Percentiles rank a stretch among this genome's conserved stretches.
Evolutionary conservation across 2,113 vertebrate species (phyloP).

Genomic region (Egretta garzetta): DNA sequence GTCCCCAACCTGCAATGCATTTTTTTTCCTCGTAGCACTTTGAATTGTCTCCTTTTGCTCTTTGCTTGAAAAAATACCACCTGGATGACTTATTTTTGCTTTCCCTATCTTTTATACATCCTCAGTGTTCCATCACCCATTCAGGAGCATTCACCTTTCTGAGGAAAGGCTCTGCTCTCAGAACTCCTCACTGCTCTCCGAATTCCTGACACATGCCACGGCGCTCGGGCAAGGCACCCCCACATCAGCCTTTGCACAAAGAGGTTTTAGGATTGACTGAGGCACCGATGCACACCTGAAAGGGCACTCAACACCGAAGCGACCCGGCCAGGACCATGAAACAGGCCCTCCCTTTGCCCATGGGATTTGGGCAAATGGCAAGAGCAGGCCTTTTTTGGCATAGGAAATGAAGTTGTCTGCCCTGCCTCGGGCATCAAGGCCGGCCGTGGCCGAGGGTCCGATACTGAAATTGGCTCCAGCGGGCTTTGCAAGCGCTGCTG

Average conservation of each 20-base stretch:
- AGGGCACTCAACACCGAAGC: neutral
- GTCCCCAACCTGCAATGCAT: neutral
- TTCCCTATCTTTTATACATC: neutral
- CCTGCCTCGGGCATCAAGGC: neutral
- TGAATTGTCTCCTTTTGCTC: neutral
- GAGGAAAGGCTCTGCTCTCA: neutral
- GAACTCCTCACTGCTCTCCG: neutral
- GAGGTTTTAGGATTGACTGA: neutral
- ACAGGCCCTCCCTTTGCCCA: neutral
- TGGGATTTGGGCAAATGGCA: neutral
- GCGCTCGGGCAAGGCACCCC: fast-evolving
- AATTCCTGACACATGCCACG: fast-evolving
- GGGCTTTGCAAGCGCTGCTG: neutral
- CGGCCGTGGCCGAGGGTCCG: neutral
- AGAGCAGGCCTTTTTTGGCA: neutral
- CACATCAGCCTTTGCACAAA: fast-evolving
- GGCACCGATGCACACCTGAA: fast-evolving
- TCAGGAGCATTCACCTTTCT: neutral
- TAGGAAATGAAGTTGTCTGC: neutral
- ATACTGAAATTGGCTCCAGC: fast-evolving
- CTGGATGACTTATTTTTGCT: neutral
- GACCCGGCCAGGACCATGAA: neutral
- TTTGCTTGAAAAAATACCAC: fast-evolving
- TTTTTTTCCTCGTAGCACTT: neutral
- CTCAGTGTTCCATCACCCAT: fast-evolving